Evolutionary conservation across 2,888 invertebrate genomes (phyloP), one percentile per base, ranked within the genome.

Genomic region (Drosophila flavopinicola): DNA sequence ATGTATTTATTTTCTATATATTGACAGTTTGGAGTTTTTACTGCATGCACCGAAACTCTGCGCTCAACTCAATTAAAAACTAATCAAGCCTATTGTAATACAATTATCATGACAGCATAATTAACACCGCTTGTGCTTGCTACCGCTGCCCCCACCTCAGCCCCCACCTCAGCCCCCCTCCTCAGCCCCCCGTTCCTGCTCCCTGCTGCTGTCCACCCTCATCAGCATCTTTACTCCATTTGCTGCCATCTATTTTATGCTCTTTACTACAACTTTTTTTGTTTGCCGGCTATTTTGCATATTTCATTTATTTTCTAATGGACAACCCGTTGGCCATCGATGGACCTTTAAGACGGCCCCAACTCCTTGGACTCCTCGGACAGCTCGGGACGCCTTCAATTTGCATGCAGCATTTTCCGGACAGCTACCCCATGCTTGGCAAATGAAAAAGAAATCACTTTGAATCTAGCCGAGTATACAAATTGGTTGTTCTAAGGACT

Each of bases 21-120:
- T 15, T 24, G 27, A 11, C 23, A 32, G 48, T 44, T 59, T 15
- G 25, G 39, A 70, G 71, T 57, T 70, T 51, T 47, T 10, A 23
- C 57, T 63, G 75, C 74, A 83, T 75, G 66, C 60, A 24, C 29
- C 7, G 24, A 58, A 20, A 44, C 58, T 78, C 84, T 66, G 66
- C 79, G 64, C 86, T n/a, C n/a, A 83, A 83, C 69, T 83, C 85
- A 84, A 84, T 84, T 84, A 88, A 88, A 84, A 84, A 84, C 88
- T 84, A 84, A 88, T 88, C 85, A 84, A 85, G 88, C 88, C 83
- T 86, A 88, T 87, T 88, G 85, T 85, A 85, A 85, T 85, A 73
- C 78, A 88, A 88, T 85, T 85, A 85, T 88, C 67, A 63, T 85
- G 87, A 68, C 85, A 87, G 72, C 74, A 85, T 86, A 80, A 87